These are phyloP conservation scores for Lasioglossum vierecki DNA, from an alignment of 2,888 invertebrate genomes.

Conservation along the genomic window DNA sequence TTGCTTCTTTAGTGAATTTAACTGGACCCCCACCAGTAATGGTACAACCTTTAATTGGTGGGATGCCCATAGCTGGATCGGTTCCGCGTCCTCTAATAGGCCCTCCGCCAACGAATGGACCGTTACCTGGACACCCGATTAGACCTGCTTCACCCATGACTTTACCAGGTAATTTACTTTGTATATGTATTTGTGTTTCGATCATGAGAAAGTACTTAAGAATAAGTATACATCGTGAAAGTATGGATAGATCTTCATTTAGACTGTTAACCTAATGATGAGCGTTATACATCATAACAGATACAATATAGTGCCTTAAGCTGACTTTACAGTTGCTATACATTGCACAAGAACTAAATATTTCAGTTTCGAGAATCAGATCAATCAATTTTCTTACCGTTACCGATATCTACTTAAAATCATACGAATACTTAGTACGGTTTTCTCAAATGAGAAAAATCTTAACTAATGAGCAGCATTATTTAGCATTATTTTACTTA, in stretches of 20 bases:
- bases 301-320: slow-evolving; percentile 25
- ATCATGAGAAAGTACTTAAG: neutral
- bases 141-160: slow-evolving; percentile 77
- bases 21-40: slow-evolving; percentile 55
- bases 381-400: neutral
- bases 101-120: slow-evolving; percentile 67
- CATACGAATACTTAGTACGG: slow-evolving; percentile 26
- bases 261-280: slow-evolving; percentile 25
- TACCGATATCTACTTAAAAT: slow-evolving; percentile 4
- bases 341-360: slow-evolving; percentile 20
- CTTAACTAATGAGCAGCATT: slow-evolving; percentile 47
- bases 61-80: slow-evolving; percentile 62
- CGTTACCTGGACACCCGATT: slow-evolving; percentile 68
- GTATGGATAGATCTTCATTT: slow-evolving; percentile 21
- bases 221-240: slow-evolving; percentile 20
- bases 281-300: slow-evolving; percentile 31
- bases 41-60: slow-evolving; percentile 65
- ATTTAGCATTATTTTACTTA: slow-evolving; percentile 66
- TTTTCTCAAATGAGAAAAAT: slow-evolving; percentile 34
- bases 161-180: slow-evolving; percentile 66
- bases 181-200: neutral
- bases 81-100: slow-evolving; percentile 71
- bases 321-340: slow-evolving; percentile 26
- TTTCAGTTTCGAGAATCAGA: slow-evolving; percentile 6
- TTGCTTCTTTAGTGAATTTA: slow-evolving; percentile 69